Evolutionary conservation across 2,888 invertebrate species (phyloP), one percentile per base, ranked within the genome.

Genomic region (Amphipoea oculea): DNA sequence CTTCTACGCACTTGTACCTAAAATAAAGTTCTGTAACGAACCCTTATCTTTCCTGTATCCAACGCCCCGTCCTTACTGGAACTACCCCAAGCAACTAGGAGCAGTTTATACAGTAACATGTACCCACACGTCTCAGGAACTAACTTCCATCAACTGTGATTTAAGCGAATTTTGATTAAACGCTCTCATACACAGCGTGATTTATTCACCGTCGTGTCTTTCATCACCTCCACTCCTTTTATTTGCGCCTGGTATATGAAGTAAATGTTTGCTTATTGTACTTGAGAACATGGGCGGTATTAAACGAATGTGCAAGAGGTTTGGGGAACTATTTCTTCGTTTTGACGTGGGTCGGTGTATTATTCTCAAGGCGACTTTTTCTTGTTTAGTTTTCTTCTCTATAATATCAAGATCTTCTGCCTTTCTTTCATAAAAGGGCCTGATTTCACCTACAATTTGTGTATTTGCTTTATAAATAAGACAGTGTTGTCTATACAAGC

Each of bases 151-250:
- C 88, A 89, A 89, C 89, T 88, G 89, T 89, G 92, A 91, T 91
- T 91, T 89, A 90, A 91, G 87, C 88, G 90, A 91, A 91, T 89
- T 90, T 91, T 91, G 91, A 91, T 91, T 92, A 92, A 90, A 91
- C 84, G 82, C 82, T 85, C 81, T 84, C 86, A 79, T 82, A 86
- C 78, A 84, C 69, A 66, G 63, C 72, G 78, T 87, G 84, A 81
- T 88, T 89, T 89, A 87, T 87, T 89, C 78, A 73, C 80, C 68
- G 73, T 68, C 60, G 48, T 82, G 85, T 83, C 85, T 84, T 87
- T 87, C 87, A 84, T 80, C 80, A 84, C 73, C 60, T 67, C 68
- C 57, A 45, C 36, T 62, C 57, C 69, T 80, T 86, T 85, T 84
- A 83, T 86, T 86, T n/a, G 70, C 40, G 29, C 73, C 69, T 48